Evolutionary conservation across 2,797 vertebrate species (phyloP).

Genomic region (Enteromius treurensis): DNA sequence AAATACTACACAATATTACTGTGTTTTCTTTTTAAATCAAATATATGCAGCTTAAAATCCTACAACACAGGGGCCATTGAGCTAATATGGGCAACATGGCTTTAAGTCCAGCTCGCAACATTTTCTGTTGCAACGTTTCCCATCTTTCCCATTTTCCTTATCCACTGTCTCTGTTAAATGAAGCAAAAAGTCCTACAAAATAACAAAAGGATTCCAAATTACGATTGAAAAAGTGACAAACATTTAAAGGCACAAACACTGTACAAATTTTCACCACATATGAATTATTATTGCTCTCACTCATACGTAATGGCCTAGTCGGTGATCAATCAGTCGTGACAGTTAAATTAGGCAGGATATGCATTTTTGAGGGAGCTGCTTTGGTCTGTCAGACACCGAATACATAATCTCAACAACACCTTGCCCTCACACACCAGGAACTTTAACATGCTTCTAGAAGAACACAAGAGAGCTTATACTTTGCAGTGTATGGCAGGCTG

Average conservation of each 20-base stretch:
- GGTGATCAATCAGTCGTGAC: constrained; percentile 44
- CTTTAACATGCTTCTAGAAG: neutral
- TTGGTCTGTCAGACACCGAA: constrained; percentile 45
- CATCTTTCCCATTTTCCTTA: neutral
- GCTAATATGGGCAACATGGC: neutral
- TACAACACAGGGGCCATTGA: neutral
- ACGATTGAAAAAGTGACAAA: neutral
- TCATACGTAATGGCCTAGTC: constrained; percentile 19
- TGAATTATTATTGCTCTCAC: constrained; percentile 16
- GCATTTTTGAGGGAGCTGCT: constrained; percentile 47
- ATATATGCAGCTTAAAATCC: neutral
- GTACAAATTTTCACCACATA: neutral
- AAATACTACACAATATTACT: neutral
- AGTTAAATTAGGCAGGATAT: constrained; percentile 51
- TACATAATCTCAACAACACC: constrained; percentile 42
- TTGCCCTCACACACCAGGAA: constrained; percentile 23
- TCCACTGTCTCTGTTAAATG: neutral
- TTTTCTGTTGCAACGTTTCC: neutral
- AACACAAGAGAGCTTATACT: constrained; percentile 6
- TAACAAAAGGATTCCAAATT: neutral
- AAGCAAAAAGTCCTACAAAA: neutral
- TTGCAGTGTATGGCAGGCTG: neutral
- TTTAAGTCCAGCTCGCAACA: neutral
- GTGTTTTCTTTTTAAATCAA: neutral
- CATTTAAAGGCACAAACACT: neutral